Evolutionary conservation across 1,140 invertebrate species (phyloP), one percentile per base, ranked within the genome.

Genomic region (Drosophila bifasciata): DNA sequence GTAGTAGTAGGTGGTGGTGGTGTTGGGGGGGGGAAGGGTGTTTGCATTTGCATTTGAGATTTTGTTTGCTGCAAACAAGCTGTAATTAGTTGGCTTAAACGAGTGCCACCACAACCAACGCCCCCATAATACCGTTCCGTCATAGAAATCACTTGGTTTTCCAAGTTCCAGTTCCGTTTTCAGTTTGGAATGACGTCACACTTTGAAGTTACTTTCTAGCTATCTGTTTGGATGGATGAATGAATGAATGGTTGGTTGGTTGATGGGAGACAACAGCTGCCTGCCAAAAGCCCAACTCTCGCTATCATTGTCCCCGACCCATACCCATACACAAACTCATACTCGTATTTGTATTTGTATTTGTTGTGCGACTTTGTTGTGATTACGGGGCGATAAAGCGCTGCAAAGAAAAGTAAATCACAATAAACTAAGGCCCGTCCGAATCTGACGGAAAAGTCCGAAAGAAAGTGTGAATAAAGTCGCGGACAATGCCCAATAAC

Each of bases 401-500:
- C 53, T 40, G 40, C 61, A 76, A 73, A 75, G 59, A 83, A 83
- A 89, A 84, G 64, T 58, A 76, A 79, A 86, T 79, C 79, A 89
- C 63, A 88, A 86, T 79, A 76, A 83, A 78, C 59, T 52, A 11
- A 40, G 43, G 50, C 28, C 49, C 63, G 4, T 16, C 13, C 60
- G 60, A 52, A 25, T 23, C 48, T 2, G 32, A 4, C 9, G 9
- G 4, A 59, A 40, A 13, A 40, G 52, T 51, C 52, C 43, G 49
- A 76, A 76, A 77, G 83, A 88, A 89, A 88, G 83, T 89, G 85
- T 89, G 84, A 89, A 88, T 76, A 89, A 79, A 88, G 63, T 57
- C 58, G 62, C 56, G 64, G 62, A 77, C 77, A 88, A 85, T 77
- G 71, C 76, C 76, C 71, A 80, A 64, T 63, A 73, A 79, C 60